Conservation (phyloP, 2,888 invertebrate genomes). For the Sipha maydis region DNA sequence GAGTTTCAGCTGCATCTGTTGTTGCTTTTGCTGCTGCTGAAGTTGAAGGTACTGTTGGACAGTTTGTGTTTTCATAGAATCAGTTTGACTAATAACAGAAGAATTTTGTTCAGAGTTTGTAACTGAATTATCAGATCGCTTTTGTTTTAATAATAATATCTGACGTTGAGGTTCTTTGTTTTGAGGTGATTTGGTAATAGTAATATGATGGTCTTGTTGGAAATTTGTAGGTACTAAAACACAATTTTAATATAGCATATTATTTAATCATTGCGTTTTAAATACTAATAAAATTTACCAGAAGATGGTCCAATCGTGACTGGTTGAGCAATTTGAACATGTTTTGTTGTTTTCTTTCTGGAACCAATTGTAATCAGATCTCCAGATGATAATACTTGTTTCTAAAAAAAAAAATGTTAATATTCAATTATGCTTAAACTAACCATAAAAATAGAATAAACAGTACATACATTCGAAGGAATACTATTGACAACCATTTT, state of each 20-base stretch:
- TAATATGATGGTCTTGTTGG: constrained; percentile 41
- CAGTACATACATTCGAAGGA: constrained; percentile 33
- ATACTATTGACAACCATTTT: constrained; percentile 45
- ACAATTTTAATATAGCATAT: not conserved
- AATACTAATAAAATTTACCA: constrained; percentile 24
- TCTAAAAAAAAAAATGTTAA: constrained; percentile 27
- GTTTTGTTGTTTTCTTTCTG: constrained; percentile 41
- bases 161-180: constrained; percentile 51
- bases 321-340: constrained; percentile 48
- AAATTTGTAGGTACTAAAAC: constrained; percentile 36
- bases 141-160: constrained; percentile 50
- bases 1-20: constrained; percentile 65
- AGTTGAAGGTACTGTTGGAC: constrained; percentile 64
- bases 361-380: constrained; percentile 45
- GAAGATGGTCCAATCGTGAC: constrained; percentile 38
- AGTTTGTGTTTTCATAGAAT: constrained; percentile 12
- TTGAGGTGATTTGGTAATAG: constrained; percentile 32
- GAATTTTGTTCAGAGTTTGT: constrained; percentile 29
- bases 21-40: constrained; percentile 64
- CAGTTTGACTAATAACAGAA: constrained; percentile 13
- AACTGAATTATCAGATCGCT: constrained; percentile 21
- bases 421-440: too few relatives aligned
- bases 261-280: not conserved
- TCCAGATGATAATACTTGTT: constrained; percentile 44
- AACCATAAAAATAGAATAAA: not conserved